phyloP scores from a whole-genome alignment of 1,140 invertebrate species.

The Drosophila nigrodunni region DNA sequence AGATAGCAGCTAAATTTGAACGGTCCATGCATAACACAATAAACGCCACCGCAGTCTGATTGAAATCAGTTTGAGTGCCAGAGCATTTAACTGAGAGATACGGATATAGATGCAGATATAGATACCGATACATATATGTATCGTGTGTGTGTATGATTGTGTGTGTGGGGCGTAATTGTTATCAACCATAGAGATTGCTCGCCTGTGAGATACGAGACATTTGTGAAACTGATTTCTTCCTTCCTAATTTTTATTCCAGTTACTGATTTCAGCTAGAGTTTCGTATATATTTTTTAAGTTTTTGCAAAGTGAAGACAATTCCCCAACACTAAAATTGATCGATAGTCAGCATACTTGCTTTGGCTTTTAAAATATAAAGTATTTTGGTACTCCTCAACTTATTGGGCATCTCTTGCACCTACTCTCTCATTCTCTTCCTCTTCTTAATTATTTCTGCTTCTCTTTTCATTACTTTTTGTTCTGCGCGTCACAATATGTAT shows the following conservation, averaged over 20 bases:
- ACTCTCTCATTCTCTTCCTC: not conserved
- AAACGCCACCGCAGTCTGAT: conserved; percentile 68
- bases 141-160: not conserved
- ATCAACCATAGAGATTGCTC: not conserved
- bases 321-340: no score
- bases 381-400: no score
- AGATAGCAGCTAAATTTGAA: conserved; percentile 57
- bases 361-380: no score
- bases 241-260: no score
- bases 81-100: conserved; percentile 19
- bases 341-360: no score
- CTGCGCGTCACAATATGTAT: not conserved
- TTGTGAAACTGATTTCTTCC: no score
- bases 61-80: conserved; percentile 55
- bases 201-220: no score
- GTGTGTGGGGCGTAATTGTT: not conserved
- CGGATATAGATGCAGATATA: not conserved
- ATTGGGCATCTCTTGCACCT: no score
- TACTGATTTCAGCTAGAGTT: no score
- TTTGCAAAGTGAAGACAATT: no score
- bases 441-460: no score
- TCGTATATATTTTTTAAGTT: no score
- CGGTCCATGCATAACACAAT: conserved; percentile 50
- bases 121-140: conserved; percentile 1
- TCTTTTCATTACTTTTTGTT: not conserved